A percentile compares a stretch with the other conserved stretches of the same genome.
These are phyloP conservation scores for Imbricaverruca yamaguchii DNA, from an alignment of 2,888 invertebrate genomes.

Conservation along the genomic window DNA sequence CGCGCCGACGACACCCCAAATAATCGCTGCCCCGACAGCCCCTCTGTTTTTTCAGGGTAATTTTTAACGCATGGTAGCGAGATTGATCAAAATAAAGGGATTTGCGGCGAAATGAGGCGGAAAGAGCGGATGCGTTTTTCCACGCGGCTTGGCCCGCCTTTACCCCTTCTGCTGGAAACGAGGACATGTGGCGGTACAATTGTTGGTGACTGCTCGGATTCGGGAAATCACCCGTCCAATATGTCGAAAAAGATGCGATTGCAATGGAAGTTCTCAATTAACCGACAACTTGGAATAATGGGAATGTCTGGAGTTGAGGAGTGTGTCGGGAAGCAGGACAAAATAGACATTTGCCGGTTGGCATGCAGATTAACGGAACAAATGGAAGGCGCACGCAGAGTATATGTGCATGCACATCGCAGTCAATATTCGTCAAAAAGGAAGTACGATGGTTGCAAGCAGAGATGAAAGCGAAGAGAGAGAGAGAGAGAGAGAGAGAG, in stretches of 20 bases:
- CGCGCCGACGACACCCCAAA: background rate
- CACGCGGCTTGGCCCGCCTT: background rate
- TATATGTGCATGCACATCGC: too few species aligned
- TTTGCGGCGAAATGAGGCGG: background rate
- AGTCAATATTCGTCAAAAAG: too few species aligned
- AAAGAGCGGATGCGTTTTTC: background rate
- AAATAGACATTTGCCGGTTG: too few species aligned
- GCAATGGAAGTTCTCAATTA: too few species aligned
- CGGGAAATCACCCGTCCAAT: background rate
- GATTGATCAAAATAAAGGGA: constrained; percentile 13
- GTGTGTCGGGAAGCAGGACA: too few species aligned
- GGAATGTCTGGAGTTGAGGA: too few species aligned
- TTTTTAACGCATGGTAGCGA: constrained; percentile 15
- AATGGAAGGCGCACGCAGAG: too few species aligned
- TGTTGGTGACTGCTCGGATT: background rate
- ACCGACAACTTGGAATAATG: too few species aligned
- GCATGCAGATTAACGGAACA: too few species aligned
- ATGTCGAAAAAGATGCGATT: too few species aligned
- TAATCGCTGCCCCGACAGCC: background rate
- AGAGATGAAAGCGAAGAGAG: background rate
- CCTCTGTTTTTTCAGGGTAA: constrained; percentile 11
- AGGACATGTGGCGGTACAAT: background rate
- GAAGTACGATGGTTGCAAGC: too few species aligned
- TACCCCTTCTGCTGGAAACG: constrained; percentile 19
- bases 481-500: constrained; percentile 20